A percentile compares a stretch with the other conserved stretches of the same genome.
Evolutionary conservation across 2,113 vertebrate genomes (phyloP).

Genomic region (Dasyornis broadbenti): DNA sequence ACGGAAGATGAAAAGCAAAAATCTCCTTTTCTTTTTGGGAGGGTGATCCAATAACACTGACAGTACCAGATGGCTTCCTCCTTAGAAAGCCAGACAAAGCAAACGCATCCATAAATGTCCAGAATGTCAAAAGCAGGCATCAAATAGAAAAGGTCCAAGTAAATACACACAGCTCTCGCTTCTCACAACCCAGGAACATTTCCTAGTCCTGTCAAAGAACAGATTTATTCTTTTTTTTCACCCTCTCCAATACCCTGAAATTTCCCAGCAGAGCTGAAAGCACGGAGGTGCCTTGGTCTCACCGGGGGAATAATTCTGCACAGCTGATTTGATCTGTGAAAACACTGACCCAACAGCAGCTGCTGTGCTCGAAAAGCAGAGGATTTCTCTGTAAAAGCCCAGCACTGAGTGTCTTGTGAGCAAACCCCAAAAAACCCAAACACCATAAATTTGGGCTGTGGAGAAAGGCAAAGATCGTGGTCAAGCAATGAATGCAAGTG

Average conservation of each 20-base stretch:
- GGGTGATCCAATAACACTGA: background rate
- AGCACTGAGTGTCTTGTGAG: fast-evolving
- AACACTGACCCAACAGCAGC: background rate
- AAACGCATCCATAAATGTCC: background rate
- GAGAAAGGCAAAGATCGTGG: background rate
- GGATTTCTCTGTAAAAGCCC: background rate
- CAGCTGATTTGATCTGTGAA: background rate
- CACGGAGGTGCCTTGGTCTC: background rate
- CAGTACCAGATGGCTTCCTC: background rate
- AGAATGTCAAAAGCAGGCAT: background rate
- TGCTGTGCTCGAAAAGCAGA: background rate
- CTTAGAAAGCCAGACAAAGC: background rate
- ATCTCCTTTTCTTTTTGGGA: background rate
- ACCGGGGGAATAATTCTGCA: background rate
- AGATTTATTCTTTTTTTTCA: background rate
- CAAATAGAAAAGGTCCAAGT: background rate
- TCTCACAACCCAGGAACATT: background rate
- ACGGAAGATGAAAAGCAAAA: background rate
- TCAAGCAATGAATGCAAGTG: background rate
- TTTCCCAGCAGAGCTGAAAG: background rate
- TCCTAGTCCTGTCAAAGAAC: background rate
- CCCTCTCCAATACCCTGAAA: background rate
- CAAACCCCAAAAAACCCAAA: background rate
- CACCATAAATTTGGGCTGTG: background rate
- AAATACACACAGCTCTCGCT: background rate